Percentiles rank a stretch among this genome's conserved stretches.
Evolutionary conservation across 2,797 vertebrate genomes (phyloP).

Genomic region (Stomatorhinus walkeri): DNA sequence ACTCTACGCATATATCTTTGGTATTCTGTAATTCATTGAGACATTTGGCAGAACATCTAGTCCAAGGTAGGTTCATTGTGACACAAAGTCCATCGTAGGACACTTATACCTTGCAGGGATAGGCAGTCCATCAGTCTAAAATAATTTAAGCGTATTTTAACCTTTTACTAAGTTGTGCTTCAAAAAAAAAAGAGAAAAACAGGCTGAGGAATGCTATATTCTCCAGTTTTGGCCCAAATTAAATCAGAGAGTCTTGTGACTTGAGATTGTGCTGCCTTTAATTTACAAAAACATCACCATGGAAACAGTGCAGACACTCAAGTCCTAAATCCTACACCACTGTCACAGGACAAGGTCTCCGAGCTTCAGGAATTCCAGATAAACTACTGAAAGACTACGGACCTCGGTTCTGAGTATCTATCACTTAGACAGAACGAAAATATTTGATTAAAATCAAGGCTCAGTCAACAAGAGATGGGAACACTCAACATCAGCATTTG

Average conservation of each 20-base stretch:
- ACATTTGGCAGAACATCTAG: not conserved
- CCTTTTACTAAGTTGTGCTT: not conserved
- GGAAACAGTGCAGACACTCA: not conserved
- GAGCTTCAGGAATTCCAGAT: not conserved
- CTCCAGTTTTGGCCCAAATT: not conserved
- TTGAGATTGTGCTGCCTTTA: not conserved
- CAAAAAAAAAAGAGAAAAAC: not conserved
- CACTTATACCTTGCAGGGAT: not conserved
- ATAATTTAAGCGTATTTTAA: not conserved
- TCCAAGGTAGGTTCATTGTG: not conserved
- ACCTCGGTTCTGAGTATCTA: not conserved
- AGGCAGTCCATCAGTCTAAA: not conserved
- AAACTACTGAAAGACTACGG: not conserved
- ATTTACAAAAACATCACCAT: slow-evolving; percentile 19
- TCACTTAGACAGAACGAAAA: not conserved
- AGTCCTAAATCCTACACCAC: not conserved
- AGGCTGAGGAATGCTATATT: not conserved
- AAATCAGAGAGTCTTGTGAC: slow-evolving; percentile 20
- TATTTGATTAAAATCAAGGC: not conserved
- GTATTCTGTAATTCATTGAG: not conserved
- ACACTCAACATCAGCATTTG: not conserved
- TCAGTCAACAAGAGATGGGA: not conserved
- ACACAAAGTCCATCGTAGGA: not conserved
- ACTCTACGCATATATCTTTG: not conserved
- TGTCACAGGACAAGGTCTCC: not conserved